Base-by-base conservation (phyloP, 1,140 invertebrate species). In the Solen grandis region DNA sequence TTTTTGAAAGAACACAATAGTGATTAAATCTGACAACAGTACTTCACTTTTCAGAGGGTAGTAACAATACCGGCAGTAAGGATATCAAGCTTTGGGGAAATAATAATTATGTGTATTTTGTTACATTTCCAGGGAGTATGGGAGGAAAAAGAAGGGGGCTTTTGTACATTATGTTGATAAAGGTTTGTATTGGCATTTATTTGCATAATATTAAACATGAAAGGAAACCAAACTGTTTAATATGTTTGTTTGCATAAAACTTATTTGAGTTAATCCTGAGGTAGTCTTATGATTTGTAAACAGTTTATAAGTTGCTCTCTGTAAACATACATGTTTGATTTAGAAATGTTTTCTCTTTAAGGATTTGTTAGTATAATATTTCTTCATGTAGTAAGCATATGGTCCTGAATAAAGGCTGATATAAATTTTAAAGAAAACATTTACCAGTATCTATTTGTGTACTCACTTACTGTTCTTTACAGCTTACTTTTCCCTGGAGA, bases 111-210 rank as follows among this genome's bases (percentile, higher is more conserved):
- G 65, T 22, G 16, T 3, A 68, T 10, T 19, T 10, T 50, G 65
- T 50, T 16, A 13, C n/a, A 14, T 66, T 70, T 78, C 36, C 63
- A 85, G 84, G 2, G 84, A 85, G 69, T 85, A 85, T 81, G 63
- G 57, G 19, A 83, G 84, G 25, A 85, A 82, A 54, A 85, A 85
- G 62, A 85, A 79, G 50, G 76, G 80, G 74, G 77, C 72, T 10
- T 85, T 85, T 63, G 38, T 70, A 25, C 80, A 81, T 27, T 77
- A 66, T 60, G 84, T 85, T 16, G 81, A 81, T 57, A 86, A 81
- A 86, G 83, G 85, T 86, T 72, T 27, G 35, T 52, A 52, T 68
- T 50, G n/a, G n/a, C 10, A 68, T 46, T 46, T 46, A 46, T 46
- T 46, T 8, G 41, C 41, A 10, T 46, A 46, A 46, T 19, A 46